phyloP scores from a whole-genome alignment of 2,888 invertebrate genomes.

The Plebejus melissa region DNA sequence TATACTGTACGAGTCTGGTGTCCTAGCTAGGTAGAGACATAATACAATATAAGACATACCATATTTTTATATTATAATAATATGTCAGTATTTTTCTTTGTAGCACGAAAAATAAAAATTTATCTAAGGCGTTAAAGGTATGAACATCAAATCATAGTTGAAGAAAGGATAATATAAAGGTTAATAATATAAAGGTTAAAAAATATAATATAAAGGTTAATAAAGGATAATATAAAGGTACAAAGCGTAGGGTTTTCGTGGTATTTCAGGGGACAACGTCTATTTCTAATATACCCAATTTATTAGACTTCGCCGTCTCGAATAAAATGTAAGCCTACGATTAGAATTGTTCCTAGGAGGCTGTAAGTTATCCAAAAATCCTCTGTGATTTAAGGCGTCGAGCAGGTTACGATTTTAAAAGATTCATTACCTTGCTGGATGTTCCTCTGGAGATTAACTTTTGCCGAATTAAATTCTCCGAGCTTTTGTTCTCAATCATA shows the following conservation, averaged over 20 bases:
- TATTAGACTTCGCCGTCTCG: slow-evolving; percentile 21
- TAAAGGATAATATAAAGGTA: too few species aligned
- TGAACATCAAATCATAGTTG: too few species aligned
- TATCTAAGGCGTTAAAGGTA: too few species aligned
- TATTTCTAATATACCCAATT: background rate
- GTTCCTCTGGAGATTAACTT: slow-evolving; percentile 20
- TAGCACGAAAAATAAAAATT: too few species aligned
- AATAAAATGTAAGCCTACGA: slow-evolving; percentile 47
- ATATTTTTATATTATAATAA: too few species aligned
- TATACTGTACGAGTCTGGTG: too few species aligned
- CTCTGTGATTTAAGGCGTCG: slow-evolving; percentile 55
- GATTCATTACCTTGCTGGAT: slow-evolving; percentile 38
- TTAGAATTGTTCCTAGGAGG: slow-evolving; percentile 53
- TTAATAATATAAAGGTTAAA: too few species aligned
- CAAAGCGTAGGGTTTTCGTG: background rate
- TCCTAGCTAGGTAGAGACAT: too few species aligned
- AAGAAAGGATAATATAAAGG: too few species aligned
- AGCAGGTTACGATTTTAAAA: slow-evolving; percentile 45
- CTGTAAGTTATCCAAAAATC: slow-evolving; percentile 58
- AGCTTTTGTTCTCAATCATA: slow-evolving; percentile 9
- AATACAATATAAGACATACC: too few species aligned
- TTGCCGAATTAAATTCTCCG: background rate
- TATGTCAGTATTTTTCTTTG: too few species aligned
- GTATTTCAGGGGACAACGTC: background rate
- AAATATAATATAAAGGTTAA: too few species aligned